Evolutionary conservation across 2,797 vertebrate genomes (phyloP), one percentile per base, ranked within the genome.

Genomic region (Crax fasciolata): DNA sequence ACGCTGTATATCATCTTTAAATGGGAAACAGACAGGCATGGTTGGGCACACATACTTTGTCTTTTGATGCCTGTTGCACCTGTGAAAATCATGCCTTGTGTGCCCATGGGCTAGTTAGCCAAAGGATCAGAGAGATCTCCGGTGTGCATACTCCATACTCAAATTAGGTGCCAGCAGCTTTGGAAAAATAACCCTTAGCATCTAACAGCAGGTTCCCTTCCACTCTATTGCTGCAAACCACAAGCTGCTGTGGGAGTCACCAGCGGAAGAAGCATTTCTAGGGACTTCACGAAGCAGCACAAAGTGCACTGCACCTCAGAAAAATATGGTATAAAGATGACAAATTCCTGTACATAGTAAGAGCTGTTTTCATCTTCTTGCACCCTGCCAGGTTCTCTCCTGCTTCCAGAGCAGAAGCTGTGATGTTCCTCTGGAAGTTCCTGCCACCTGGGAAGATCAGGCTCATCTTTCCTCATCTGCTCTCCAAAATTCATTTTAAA

Each of bases 161-260:
- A 65, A 93, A 96, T 92, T 94, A 93, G 76, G 41, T 39, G 67
- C 58, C 83, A 52, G 89, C 71, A 81, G 61, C 76, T 93, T 94
- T 93, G 85, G 89, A 95, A 96, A 96, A 94, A 84, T 78, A 87
- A 89, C 65, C 78, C 83, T 23, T 86, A 59, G 87, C 80, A 78
- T 87, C 93, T 90, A 77, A 55, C 12, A 72, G 82, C 91, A 91
- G 44, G 30, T 67, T 86, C 87, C 79, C 79, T 92, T 95, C 72
- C 87, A 79, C 77, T 48, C 63, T 70, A 46, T 17, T 25, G 38
- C 74, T 86, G 67, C 44, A 41, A 81, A 74, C 6, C n/a, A 43
- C 25, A 14, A 55, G 73, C 89, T 52, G 43, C 7, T 70, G 41
- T 0, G 17, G 79, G 79, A 57, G 24, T 88, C 89, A 61, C 41